Base-by-base conservation (phyloP, 37 sponge, comb jelly and placozoan genomes). In the Aphrocallistes beatrix region DNA sequence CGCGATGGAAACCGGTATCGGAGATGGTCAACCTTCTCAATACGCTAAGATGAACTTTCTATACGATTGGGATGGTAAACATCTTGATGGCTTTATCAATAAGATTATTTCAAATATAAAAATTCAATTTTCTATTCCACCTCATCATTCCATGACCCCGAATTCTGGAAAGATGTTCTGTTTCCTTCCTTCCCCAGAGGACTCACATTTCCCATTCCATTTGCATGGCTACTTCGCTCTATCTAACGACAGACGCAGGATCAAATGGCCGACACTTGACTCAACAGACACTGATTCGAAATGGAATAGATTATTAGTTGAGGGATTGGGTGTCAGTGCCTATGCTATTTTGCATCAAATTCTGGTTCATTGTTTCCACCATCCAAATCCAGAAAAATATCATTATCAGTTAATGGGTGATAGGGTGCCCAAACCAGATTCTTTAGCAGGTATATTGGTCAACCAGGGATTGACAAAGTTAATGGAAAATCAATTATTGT, bases 1-100 rank as follows among this genome's bases (percentile, higher is more conserved):
- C 10, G 75, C 75, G n/a, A 60, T 60, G 75, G 75, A 60, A 60
- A 60, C 75, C n/a, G 75, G 75, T 3, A 60, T 60, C 10, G 34
- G 1, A 60, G 34, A 30, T 19, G 21, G n/a, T 60, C 17, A 60
- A 19, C 75, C n/a, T 3, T 8, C 1, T 19, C 10, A 21, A 60
- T 60, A 19, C 10, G 34, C 8, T 32, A 28, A 21, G 8, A 19
- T 60, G 75, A 60, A 13, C 21, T 60, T 60, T 30, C 75, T 25
- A 19, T 21, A 60, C n/a, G 75, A 60, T 60, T 60, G 75, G 75
- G 21, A 60, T 28, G 75, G 75, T 3, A 60, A 3, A 25, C 6
- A 60, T 30, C 8, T 60, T 60, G 1, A 25, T 19, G 21, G 34
- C n/a, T 60, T 60, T 60, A 60, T 60, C 34, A 6, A 60, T 60